Evolutionary conservation across 37 sponge, comb jelly and placozoan genomes (phyloP), one percentile per base, ranked within the genome.

Genomic region (Halichondria panicea): DNA sequence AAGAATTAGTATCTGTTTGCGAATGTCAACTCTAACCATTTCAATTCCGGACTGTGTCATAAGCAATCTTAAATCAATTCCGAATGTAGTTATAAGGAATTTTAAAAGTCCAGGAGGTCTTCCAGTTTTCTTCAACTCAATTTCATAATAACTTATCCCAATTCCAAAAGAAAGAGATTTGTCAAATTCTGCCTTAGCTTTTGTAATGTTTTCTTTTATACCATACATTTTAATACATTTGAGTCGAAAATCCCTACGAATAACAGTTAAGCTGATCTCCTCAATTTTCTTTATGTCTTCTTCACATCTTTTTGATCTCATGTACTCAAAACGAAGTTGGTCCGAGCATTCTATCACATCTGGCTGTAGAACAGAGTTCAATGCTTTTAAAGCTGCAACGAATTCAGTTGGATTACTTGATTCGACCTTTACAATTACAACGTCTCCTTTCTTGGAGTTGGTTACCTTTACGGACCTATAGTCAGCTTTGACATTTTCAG

Each of bases 31-130:
- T 18, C 62, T 40, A 5, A 62, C 75, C 15, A 46, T 58, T 40
- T 30, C 37, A n/a, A 88, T 63, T 8, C 84, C 89, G 12, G 48
- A 68, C 30, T 38, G 15, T 34, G 55, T 33, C 22, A 44, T 5
- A 36, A 88, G 34, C 1, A 9, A n/a, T 21, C 28, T 24, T 39
- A 77, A 53, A 33, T 81, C 78, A 43, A 30, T 9, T 44, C 83
- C 88, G 81, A 70, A 89, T 60, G 38, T 72, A 7, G 74, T 27
- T 8, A 89, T 65, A 11, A 89, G 30, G 34, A 58, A 39, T 65
- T 89, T 89, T 84, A 89, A 83, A 11, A 83, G 25, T 2, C 89
- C 84, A 35, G 89, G 89, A 28, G 87, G 80, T 13, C 45, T 71
- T 9, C 55, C 55, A 38, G 30, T 37, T 0, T 28, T 55, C 42